Conservation (phyloP, 2,888 invertebrate species). For the Entomobrya multifasciata region DNA sequence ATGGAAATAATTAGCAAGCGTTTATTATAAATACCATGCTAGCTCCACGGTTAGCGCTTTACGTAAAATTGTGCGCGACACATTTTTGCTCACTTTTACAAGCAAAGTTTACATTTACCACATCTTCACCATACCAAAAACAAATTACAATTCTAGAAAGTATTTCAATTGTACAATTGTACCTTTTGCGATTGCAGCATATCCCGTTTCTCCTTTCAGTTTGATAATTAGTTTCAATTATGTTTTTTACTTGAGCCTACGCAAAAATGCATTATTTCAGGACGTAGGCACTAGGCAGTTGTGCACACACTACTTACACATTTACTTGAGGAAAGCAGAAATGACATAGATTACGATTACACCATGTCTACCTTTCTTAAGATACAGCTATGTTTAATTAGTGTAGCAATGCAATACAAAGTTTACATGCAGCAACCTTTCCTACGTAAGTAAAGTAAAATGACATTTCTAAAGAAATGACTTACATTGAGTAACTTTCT, state of each 20-base stretch:
- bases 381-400: slow-evolving; percentile 18
- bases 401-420: slow-evolving; percentile 21
- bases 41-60: background rate
- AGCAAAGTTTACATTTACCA: background rate
- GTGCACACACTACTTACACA: background rate
- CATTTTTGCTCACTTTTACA: background rate
- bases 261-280: background rate
- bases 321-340: background rate
- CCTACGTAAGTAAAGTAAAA: background rate
- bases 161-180: background rate
- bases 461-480: background rate
- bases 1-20: background rate
- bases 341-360: background rate
- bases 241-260: slow-evolving; percentile 23
- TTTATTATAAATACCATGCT: slow-evolving; percentile 21
- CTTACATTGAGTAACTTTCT: background rate
- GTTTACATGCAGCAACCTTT: background rate
- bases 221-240: slow-evolving; percentile 44
- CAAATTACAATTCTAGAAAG: background rate
- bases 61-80: background rate
- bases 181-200: slow-evolving; percentile 19
- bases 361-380: background rate
- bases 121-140: background rate
- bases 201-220: slow-evolving; percentile 18
- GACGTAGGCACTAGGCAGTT: background rate